Conservation (phyloP, 2,888 invertebrate genomes). For the Operophtera brumata region DNA sequence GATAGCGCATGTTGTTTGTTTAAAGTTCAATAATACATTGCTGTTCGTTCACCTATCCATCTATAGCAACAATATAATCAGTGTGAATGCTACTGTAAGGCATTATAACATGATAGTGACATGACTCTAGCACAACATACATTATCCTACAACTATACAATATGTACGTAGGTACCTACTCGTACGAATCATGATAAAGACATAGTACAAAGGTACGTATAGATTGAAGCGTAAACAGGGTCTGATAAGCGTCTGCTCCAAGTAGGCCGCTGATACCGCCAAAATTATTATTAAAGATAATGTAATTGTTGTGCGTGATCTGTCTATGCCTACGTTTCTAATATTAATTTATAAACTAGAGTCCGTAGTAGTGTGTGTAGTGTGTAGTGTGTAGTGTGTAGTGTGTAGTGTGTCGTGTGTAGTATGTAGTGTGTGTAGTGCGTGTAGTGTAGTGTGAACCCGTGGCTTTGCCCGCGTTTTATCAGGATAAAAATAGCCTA, state of each 20-base stretch:
- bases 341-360: too few species aligned
- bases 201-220: not conserved
- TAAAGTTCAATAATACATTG: not conserved
- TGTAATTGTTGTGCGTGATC: too few species aligned
- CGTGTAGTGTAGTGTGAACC: too few species aligned
- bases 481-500: too few species aligned
- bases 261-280: slow-evolving; percentile 5
- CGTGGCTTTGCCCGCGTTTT: too few species aligned
- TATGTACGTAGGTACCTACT: not conserved
- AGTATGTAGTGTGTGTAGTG: too few species aligned
- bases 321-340: too few species aligned
- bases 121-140: not conserved
- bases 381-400: too few species aligned
- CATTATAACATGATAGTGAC: not conserved
- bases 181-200: not conserved
- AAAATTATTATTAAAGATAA: not conserved
- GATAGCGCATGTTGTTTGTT: not conserved
- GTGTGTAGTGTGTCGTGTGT: too few species aligned
- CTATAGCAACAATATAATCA: not conserved
- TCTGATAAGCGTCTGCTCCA: slow-evolving; percentile 12
- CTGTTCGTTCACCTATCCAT: not conserved
- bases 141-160: not conserved
- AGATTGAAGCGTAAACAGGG: slow-evolving; percentile 3
- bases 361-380: too few species aligned
- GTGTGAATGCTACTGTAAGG: not conserved